Conservation (phyloP, 2,888 invertebrate species). For the Spatulosminthurus flaviceps region DNA sequence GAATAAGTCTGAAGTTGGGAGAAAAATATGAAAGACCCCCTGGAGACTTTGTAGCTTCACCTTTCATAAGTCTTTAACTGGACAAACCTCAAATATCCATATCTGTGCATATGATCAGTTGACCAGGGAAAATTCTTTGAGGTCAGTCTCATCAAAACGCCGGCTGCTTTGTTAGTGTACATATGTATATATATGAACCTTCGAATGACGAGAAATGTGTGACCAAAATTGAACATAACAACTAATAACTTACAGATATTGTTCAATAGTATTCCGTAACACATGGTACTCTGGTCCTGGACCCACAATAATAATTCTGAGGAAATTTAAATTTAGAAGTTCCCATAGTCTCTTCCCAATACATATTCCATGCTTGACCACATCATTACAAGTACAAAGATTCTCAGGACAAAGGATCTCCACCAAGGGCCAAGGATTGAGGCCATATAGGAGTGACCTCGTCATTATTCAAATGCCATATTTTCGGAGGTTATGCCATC, state of each 20-base stretch:
- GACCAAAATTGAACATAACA: slow-evolving; percentile 21
- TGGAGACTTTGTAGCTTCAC: background rate
- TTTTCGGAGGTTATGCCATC: slow-evolving; percentile 25
- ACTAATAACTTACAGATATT: slow-evolving; percentile 24
- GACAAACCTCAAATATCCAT: background rate
- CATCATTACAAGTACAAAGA: slow-evolving; percentile 4
- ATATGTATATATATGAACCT: background rate
- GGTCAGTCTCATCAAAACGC: slow-evolving; percentile 16
- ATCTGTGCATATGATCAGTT: background rate
- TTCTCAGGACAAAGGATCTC: background rate
- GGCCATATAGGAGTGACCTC: slow-evolving; percentile 11
- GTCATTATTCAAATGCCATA: slow-evolving; percentile 15
- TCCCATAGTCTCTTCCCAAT: background rate
- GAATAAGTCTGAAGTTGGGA: background rate
- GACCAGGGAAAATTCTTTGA: slow-evolving; percentile 10
- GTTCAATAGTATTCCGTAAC: slow-evolving; percentile 23
- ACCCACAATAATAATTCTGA: background rate
- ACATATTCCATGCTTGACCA: slow-evolving; percentile 12
- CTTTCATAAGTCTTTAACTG: background rate
- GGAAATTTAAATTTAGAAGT: slow-evolving; percentile 11
- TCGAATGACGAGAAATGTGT: slow-evolving; percentile 23
- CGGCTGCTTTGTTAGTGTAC: background rate
- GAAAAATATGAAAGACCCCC: slow-evolving; percentile 9
- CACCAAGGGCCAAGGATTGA: background rate
- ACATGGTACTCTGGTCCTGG: background rate